Base-by-base conservation (phyloP, 2,888 invertebrate species). In the Synergus laeviventris region DNA sequence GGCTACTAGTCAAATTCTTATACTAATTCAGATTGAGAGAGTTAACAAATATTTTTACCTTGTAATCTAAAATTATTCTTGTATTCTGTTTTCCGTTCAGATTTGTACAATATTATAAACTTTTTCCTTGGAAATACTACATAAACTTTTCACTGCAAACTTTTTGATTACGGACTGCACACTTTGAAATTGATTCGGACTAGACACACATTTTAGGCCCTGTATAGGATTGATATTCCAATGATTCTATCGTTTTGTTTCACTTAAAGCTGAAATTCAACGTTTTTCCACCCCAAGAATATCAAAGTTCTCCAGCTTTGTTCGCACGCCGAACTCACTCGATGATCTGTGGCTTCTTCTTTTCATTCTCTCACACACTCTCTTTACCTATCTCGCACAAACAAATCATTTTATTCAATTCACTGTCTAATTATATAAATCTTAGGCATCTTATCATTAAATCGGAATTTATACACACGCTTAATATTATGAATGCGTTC, bases 321-420 rank as follows among this genome's bases (percentile, higher is more conserved):
- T 31, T 36, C 49, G n/a, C 49, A 70, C 49, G 49, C 70, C 24
- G 59, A 56, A 56, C 59, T 70, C 49, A 54, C 36, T 49, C 49
- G 70, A 31, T 54, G 70, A 70, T 49, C 49, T 70, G 2, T 18
- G n/a, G 36, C 49, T 70, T 70, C 14, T 70, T 70, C 70, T 49
- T 49, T 70, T 70, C 70, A 45, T 70, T 70, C 70, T 70, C 49
- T 70, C 49, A 49, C 36, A 49, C 45, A 45, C 16, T 54, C 49
- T 54, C 70, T 54, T 54, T 49, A n/a, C 45, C n/a, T 70, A 31
- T 54, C 70, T 45, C 45, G 70, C 36, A 70, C 70, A 70, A 70
- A 70, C 18, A 49, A 49, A 70, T 70, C 49, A 70, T 49, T 70
- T 70, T 70, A 21, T 49, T 70, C 49, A 24, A 11, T 70, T 54